Evolutionary conservation across 2,888 invertebrate species (phyloP).

Genomic region (Odontomyia ornata): DNA sequence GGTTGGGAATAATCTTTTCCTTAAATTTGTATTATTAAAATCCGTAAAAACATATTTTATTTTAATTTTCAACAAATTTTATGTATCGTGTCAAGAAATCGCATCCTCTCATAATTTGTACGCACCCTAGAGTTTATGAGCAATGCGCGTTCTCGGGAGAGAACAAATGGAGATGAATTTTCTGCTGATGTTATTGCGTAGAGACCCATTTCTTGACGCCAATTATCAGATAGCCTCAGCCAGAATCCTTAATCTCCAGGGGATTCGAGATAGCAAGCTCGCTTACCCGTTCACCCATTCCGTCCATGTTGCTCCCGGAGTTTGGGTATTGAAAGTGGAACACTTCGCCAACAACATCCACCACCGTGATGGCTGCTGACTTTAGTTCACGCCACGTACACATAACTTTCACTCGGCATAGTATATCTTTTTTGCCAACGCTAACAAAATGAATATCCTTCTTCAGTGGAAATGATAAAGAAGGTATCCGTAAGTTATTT

Average conservation of each 20-base stretch:
- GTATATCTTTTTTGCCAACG: slow-evolving; percentile 30
- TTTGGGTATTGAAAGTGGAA: background rate
- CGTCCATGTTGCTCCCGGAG: background rate
- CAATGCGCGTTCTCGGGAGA: background rate
- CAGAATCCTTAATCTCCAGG: slow-evolving; percentile 49
- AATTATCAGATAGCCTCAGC: slow-evolving; percentile 51
- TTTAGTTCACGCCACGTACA: background rate
- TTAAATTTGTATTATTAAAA: no score
- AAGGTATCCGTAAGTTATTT: slow-evolving; percentile 44
- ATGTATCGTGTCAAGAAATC: no score
- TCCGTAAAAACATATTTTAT: no score
- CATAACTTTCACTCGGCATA: background rate
- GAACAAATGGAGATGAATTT: slow-evolving; percentile 42
- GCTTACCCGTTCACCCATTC: background rate
- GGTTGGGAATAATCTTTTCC: no score
- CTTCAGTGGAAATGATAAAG: slow-evolving; percentile 41
- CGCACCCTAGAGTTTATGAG: background rate
- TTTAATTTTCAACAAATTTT: no score
- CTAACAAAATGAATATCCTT: slow-evolving; percentile 40
- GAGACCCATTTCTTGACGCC: slow-evolving; percentile 48
- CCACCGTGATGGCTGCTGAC: background rate
- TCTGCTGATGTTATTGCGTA: slow-evolving; percentile 47
- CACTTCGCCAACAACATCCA: background rate
- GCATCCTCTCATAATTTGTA: background rate
- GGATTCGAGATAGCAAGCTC: slow-evolving; percentile 30